Percentiles rank a stretch among this genome's conserved stretches.
Conservation (phyloP, 2,113 vertebrate species). For the Podarcis cretensis region DNA sequence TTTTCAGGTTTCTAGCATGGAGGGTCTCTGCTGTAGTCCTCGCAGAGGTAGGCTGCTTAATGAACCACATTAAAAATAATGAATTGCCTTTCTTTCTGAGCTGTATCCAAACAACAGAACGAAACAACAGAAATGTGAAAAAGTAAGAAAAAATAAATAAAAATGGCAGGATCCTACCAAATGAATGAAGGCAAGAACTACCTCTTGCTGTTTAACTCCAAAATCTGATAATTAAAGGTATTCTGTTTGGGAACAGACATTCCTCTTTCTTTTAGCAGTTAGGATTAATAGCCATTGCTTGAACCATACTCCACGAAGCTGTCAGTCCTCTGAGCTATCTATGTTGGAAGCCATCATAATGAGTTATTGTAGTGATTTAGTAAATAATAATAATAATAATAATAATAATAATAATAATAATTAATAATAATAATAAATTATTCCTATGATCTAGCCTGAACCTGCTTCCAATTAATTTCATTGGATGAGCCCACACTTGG, state of each 20-base stretch:
- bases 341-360: not conserved
- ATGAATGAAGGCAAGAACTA: not conserved
- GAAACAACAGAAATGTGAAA: not conserved
- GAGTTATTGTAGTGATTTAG: not conserved
- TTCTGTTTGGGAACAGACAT: not conserved
- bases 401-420: not conserved
- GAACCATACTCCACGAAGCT: not conserved
- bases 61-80: not conserved
- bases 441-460: not conserved
- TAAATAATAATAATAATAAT: not conserved
- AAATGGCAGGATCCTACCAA: not conserved
- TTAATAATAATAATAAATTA: not conserved
- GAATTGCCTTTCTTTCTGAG: not conserved
- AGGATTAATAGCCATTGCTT: not conserved
- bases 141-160: not conserved
- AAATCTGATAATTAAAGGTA: not conserved
- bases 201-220: not conserved
- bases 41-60: not conserved
- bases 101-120: not conserved
- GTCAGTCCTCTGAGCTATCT: not conserved
- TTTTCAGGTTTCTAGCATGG: not conserved
- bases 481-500: too few relatives aligned
- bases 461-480: not conserved
- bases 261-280: not conserved
- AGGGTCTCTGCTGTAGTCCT: not conserved